Evolutionary conservation across 2,888 invertebrate genomes (phyloP).

Genomic region (Idaea aversata): DNA sequence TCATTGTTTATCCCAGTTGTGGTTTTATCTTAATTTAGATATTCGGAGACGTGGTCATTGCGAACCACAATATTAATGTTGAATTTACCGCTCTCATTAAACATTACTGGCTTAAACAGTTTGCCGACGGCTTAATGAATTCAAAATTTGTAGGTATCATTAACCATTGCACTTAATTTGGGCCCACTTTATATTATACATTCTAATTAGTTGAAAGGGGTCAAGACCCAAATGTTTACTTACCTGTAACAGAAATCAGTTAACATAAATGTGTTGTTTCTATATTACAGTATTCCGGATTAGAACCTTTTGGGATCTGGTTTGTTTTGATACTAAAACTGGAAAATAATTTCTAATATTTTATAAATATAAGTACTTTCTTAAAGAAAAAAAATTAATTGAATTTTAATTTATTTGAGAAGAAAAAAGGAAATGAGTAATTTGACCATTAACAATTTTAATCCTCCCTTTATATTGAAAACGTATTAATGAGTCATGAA

Average conservation of each 20-base stretch:
- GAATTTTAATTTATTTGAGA: conserved; percentile 18
- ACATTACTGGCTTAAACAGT: conserved; percentile 59
- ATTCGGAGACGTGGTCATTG: conserved; percentile 43
- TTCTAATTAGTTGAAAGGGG: conserved; percentile 18
- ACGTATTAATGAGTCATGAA: background rate
- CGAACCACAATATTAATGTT: conserved; percentile 61
- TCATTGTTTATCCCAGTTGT: conserved; percentile 35
- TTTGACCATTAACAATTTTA: conserved; percentile 5
- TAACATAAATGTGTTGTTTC: conserved; percentile 15
- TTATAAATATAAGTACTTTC: background rate
- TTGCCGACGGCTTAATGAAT: conserved; percentile 61
- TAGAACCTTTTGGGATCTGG: background rate
- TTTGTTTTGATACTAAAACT: background rate
- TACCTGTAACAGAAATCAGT: conserved; percentile 18
- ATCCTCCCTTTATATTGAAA: background rate
- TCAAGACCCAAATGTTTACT: conserved; percentile 17
- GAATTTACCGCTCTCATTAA: conserved; percentile 63
- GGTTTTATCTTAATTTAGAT: conserved; percentile 27
- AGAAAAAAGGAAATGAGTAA: background rate
- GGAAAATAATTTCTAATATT: background rate
- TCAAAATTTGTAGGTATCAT: conserved; percentile 62
- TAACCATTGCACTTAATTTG: conserved; percentile 62
- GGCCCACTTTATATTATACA: conserved; percentile 34
- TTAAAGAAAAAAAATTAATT: background rate
- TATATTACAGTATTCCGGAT: conserved; percentile 9